Evolutionary conservation across 2,113 vertebrate species (phyloP).

Genomic region (Ceyx margarethae): DNA sequence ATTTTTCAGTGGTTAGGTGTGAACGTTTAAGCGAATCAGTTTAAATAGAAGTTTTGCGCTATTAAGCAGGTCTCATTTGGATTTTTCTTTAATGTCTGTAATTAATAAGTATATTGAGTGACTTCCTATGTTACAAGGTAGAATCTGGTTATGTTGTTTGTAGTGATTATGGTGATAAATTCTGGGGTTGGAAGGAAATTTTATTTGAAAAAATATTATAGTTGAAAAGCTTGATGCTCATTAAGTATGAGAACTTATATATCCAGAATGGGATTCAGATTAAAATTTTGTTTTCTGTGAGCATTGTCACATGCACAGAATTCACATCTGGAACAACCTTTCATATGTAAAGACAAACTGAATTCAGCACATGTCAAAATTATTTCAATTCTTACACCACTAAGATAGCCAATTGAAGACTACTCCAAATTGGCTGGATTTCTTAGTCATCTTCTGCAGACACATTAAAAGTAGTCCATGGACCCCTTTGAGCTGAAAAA

Average conservation of each 20-base stretch:
- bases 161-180: background rate
- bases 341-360: background rate
- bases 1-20: too few species aligned
- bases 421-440: background rate
- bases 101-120: background rate
- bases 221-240: background rate
- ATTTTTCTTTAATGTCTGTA: background rate
- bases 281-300: background rate
- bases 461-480: background rate
- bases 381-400: background rate
- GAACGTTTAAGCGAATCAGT: too few species aligned
- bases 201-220: background rate
- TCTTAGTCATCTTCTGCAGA: background rate
- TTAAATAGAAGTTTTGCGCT: background rate
- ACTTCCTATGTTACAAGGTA: background rate
- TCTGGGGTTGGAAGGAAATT: background rate
- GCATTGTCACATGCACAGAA: background rate
- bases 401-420: background rate
- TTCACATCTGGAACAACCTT: background rate
- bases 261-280: background rate
- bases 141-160: background rate
- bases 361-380: background rate
- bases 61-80: rapidly evolving
- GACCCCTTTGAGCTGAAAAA: background rate
- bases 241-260: background rate